Conservation (phyloP, 2,113 vertebrate genomes). For the Turdus rufiventris region DNA sequence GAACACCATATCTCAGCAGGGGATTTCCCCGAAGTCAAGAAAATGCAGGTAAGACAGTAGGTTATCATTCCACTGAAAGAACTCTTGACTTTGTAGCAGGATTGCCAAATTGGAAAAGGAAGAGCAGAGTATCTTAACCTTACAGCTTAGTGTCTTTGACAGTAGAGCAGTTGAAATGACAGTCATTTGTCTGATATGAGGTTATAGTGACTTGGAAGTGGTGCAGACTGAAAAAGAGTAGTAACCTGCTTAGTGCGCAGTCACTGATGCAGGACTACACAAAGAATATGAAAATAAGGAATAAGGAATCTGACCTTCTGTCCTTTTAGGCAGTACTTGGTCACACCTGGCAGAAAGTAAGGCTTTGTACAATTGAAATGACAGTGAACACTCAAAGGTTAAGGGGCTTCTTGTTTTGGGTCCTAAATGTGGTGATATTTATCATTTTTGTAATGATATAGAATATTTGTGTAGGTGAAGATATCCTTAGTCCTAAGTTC, state of each 20-base stretch:
- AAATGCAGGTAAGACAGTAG: constrained; percentile 88
- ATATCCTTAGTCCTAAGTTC: background rate
- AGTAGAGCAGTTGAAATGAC: background rate
- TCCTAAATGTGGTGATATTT: background rate
- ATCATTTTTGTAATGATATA: background rate
- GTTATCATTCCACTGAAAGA: background rate
- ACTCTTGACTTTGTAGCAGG: background rate
- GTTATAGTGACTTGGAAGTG: background rate
- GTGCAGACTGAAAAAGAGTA: background rate
- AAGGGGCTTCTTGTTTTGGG: background rate
- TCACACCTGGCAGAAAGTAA: background rate
- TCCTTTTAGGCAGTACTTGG: background rate
- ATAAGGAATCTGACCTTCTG: background rate
- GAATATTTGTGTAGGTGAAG: background rate
- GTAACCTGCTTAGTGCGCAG: background rate
- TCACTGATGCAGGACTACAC: background rate
- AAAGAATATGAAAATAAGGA: background rate
- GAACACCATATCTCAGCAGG: constrained; percentile 94
- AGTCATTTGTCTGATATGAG: background rate
- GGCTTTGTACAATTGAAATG: background rate
- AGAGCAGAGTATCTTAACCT: background rate
- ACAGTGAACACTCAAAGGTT: background rate
- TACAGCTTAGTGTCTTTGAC: background rate
- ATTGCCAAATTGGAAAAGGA: background rate
- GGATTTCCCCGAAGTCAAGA: constrained; percentile 90